Evolutionary conservation across 2,797 vertebrate species (phyloP), one percentile per base, ranked within the genome.

Genomic region (Menidia menidia): DNA sequence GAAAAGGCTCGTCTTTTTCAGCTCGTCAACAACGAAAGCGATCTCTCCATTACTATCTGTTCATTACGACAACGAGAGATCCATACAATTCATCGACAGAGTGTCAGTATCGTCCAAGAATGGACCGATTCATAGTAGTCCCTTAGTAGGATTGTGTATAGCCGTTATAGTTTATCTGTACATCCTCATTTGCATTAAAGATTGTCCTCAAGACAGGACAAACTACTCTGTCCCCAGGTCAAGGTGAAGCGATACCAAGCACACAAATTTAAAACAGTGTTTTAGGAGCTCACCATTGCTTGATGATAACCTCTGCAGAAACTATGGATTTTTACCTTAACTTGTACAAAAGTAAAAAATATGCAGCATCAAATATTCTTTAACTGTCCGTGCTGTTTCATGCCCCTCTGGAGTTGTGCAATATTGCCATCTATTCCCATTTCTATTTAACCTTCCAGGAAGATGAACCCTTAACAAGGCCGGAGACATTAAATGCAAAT

Each of bases 291-390:
- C 68, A 73, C 41, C 61, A 35, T 57, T 31, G 35, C 43, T 30
- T 6, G 53, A 60, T 77, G 63, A 67, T 77, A 62, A 82, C 55
- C 7, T 56, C 42, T 71, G 52, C 32, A 62, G 30, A 68, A 47
- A 31, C 11, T 41, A 25, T 32, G 32, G 59, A 44, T 80, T 60
- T 64, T 44, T 50, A 30, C 41, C 35, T 69, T 75, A 48, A 62
- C 71, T 69, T 18, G 18, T 85, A 85, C 58, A 86, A 91, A 92
- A 90, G 87, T 84, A 89, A 84, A 25, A 86, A 78, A 75, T 86
- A 71, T 78, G 75, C 74, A 84, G 77, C 81, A 76, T 85, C 55
- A 77, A 63, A 75, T 82, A 72, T 61, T 78, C 58, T 78, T 77
- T 82, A 61, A 81, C 76, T 72, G 13, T 73, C 51, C 48, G 74